These are phyloP conservation scores for Cantharis flavilabris DNA, from an alignment of 2,888 invertebrate genomes.

Conservation along the genomic window DNA sequence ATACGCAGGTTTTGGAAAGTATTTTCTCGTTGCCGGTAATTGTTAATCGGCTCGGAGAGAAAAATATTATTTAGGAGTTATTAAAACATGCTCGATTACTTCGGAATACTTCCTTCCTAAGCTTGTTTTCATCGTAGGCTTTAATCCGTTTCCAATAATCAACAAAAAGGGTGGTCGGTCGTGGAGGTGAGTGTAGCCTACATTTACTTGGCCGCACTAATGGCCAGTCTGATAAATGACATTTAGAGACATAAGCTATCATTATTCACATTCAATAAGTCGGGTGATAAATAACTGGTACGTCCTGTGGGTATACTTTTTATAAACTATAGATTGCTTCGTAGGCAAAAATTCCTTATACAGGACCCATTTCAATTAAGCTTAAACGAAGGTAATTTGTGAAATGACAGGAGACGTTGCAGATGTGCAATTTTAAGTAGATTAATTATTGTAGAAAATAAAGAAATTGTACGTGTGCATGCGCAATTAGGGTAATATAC, in stretches of 20 bases:
- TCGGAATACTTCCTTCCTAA: constrained; percentile 33
- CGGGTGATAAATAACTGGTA: constrained; percentile 35
- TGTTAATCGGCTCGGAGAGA: neutral
- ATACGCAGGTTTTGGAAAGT: constrained; percentile 1
- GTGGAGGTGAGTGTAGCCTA: constrained; percentile 8
- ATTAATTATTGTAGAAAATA: constrained; percentile 32
- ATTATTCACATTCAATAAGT: constrained; percentile 41
- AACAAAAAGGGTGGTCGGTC: constrained; percentile 8
- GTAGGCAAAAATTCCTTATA: neutral
- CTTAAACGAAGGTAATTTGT: constrained; percentile 38
- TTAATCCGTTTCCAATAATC: constrained; percentile 39
- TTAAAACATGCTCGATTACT: constrained; percentile 26
- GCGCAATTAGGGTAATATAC: constrained; percentile 41
- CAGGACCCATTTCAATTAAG: constrained; percentile 28
- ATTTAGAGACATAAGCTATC: constrained; percentile 35
- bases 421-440: constrained; percentile 43
- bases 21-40: neutral
- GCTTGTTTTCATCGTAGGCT: constrained; percentile 33
- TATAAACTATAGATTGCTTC: neutral
- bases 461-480: constrained; percentile 38
- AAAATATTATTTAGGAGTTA: neutral
- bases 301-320: constrained; percentile 17
- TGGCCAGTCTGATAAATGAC: constrained; percentile 38
- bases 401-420: constrained; percentile 39
- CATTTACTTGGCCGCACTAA: constrained; percentile 21